Percentiles rank a stretch among this genome's conserved stretches.
Evolutionary conservation across 2,113 vertebrate species (phyloP).

Genomic region (Leptobrachium leishanense): DNA sequence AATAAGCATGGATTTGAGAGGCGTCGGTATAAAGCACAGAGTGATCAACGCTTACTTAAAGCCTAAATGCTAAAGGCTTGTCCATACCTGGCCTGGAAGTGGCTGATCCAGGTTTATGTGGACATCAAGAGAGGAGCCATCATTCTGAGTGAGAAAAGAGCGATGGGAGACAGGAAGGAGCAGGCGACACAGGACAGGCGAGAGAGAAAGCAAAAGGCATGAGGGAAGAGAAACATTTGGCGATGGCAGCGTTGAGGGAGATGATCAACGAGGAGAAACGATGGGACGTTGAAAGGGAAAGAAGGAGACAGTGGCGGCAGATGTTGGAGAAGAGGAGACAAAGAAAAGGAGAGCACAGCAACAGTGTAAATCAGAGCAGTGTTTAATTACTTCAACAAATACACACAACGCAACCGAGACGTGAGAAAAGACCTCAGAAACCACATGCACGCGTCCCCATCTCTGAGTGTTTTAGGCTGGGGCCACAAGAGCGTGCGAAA

Average conservation of each 20-base stretch:
- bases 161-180: neutral
- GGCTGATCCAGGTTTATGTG: slow-evolving; percentile 78
- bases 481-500: too few relatives aligned
- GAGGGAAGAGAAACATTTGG: too few relatives aligned
- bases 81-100: slow-evolving; percentile 67
- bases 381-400: slow-evolving; percentile 1
- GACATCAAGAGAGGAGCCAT: slow-evolving; percentile 48
- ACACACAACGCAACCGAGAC: neutral
- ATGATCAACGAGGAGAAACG: neutral
- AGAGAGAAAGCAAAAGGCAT: neutral
- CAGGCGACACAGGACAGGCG: neutral
- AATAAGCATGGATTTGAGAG: too few relatives aligned
- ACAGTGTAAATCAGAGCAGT: slow-evolving; percentile 31
- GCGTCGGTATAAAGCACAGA: too few relatives aligned
- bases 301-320: neutral
- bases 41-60: too few relatives aligned
- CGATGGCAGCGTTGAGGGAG: too few relatives aligned
- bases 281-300: neutral
- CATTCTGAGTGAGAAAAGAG: slow-evolving; percentile 56
- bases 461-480: too few relatives aligned
- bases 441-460: neutral
- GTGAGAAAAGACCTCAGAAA: neutral
- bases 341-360: slow-evolving; percentile 11
- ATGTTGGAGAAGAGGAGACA: neutral
- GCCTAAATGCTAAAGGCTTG: slow-evolving; percentile 49